A percentile compares a stretch with the other conserved stretches of the same genome.
Conservation (phyloP, 2,797 vertebrate genomes). For the Chelidonichthys spinosus region DNA sequence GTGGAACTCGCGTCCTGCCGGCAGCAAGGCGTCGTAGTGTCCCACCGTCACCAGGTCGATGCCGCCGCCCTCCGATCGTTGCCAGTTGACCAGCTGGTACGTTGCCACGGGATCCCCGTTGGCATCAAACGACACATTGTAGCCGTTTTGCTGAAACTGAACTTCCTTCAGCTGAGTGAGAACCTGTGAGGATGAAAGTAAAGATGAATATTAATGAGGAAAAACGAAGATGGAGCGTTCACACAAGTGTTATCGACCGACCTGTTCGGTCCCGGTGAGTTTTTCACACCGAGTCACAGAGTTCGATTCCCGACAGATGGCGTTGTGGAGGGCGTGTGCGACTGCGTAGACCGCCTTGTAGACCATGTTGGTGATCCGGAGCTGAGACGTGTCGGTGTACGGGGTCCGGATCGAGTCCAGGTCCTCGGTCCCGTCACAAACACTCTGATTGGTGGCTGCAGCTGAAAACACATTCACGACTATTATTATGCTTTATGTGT, state of each 20-base stretch:
- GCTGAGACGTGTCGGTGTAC: slow-evolving; percentile 78
- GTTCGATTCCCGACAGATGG: slow-evolving; percentile 59
- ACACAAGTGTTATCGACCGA: slow-evolving; percentile 5
- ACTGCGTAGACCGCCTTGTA: slow-evolving; percentile 75
- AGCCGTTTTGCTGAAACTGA: slow-evolving; percentile 71
- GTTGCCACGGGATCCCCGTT: slow-evolving; percentile 80
- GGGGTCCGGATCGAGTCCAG: slow-evolving; percentile 57
- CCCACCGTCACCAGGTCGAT: slow-evolving; percentile 76
- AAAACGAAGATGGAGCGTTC: fast-evolving
- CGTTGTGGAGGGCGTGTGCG: slow-evolving; percentile 62
- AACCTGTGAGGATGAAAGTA: slow-evolving; percentile 57
- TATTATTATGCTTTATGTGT: no score
- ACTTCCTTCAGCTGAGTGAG: slow-evolving; percentile 69
- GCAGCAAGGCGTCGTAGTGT: slow-evolving; percentile 72
- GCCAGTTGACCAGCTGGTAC: slow-evolving; percentile 85
- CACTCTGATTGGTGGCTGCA: not conserved
- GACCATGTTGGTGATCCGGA: slow-evolving; percentile 79
- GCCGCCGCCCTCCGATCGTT: slow-evolving; percentile 54
- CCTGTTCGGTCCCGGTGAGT: slow-evolving; percentile 61
- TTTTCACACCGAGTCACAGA: slow-evolving; percentile 57
- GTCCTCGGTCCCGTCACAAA: slow-evolving; percentile 73
- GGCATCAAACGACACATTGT: slow-evolving; percentile 79
- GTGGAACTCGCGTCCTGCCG: slow-evolving; percentile 63
- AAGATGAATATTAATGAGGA: not conserved
- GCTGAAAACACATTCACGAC: slow-evolving; percentile 27